Evolutionary conservation across 2,113 vertebrate genomes (phyloP), one percentile per base, ranked within the genome.

Genomic region (Platichthys stellatus): DNA sequence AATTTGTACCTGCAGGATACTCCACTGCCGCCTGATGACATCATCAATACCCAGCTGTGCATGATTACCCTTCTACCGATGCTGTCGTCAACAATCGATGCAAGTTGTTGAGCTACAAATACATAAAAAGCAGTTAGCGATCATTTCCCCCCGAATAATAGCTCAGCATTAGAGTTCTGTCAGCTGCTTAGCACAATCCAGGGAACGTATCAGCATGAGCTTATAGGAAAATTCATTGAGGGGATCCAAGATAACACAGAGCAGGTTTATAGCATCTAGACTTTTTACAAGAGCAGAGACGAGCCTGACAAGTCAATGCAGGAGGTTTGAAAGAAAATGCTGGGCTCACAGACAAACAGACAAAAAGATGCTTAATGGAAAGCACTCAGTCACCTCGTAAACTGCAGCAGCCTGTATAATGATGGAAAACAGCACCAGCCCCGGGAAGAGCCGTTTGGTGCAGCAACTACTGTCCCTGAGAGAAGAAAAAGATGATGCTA

Each of bases 21-120:
- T 78, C 43, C 28, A 51, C 28, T 51, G 76, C 35, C 51, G 76
- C 75, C 23, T 69, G 63, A 82, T 88, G 82, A 89, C 72, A 87
- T 87, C 89, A 88, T 81, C 78, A 83, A 83, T 78, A 80, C 47
- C 69, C 78, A 69, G 74, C 74, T 80, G 87, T 84, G 72, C 67
- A 81, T 84, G 67, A 83, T 85, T 72, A 90, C 12, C 71, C 51
- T 12, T 81, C 69, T 40, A 69, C 64, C 43, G 80, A 65, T 72
- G 64, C 63, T 28, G 63, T 31, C 13, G 18, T 56, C n/a, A 49
- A 38, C 38, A 82, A 87, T 80, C 38, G n/a, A 89, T 84, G 43
- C 43, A 24, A 57, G 49, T 69, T 67, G 73, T 83, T 88, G 49
- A 69, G 57, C 60, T 60, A 54, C 49, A 82, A 83, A 78, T 81